Evolutionary conservation across 1,140 invertebrate species (phyloP).

Genomic region (Plectus sambesii): DNA sequence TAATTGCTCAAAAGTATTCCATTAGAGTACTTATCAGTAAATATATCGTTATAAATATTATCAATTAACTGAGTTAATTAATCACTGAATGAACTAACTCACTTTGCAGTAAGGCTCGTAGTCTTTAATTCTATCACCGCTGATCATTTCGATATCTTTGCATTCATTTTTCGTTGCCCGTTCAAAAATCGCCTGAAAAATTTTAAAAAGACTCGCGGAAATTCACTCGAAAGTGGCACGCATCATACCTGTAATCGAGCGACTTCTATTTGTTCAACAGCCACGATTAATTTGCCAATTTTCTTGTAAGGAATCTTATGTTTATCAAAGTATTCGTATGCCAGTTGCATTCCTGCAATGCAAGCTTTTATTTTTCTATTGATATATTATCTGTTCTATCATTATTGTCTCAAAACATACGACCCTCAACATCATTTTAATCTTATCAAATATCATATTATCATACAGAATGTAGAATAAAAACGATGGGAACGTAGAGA

Average conservation of each 20-base stretch:
- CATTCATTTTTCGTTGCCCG: constrained; percentile 76
- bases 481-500: too few species aligned
- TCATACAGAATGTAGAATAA: too few species aligned
- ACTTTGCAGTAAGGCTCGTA: constrained; percentile 76
- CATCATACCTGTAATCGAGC: constrained; percentile 24
- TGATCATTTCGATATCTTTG: constrained; percentile 66
- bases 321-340: constrained; percentile 77
- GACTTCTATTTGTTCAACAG: constrained; percentile 34
- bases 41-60: too few species aligned
- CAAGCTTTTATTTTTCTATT: too few species aligned
- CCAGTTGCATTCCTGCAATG: constrained; percentile 64
- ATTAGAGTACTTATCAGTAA: too few species aligned
- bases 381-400: too few species aligned
- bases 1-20: too few species aligned
- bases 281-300: constrained; percentile 64
- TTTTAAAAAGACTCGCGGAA: not conserved
- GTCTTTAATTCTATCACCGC: constrained; percentile 61
- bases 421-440: too few species aligned
- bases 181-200: constrained; percentile 55
- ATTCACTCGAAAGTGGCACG: constrained; percentile 1
- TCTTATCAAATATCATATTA: too few species aligned
- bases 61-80: too few species aligned
- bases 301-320: constrained; percentile 86
- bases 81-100: constrained; percentile 20
- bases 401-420: too few species aligned